A percentile compares a stretch with the other conserved stretches of the same genome.
Evolutionary conservation across 2,888 invertebrate species (phyloP).

Genomic region (Lithophane leautieri): DNA sequence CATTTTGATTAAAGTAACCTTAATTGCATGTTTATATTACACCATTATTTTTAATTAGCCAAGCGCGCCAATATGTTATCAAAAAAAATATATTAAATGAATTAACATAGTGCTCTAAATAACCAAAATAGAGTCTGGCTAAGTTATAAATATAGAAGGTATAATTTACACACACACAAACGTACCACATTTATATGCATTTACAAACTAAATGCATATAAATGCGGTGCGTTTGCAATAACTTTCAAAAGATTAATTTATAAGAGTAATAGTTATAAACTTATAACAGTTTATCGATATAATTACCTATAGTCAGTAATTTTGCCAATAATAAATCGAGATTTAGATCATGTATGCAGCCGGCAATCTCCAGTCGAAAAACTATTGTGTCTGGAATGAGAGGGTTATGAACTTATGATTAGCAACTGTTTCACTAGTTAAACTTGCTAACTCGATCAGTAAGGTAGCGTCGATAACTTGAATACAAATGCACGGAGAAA

Average conservation of each 20-base stretch:
- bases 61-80: neutral
- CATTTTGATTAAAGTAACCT: neutral
- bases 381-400: neutral
- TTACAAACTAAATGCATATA: neutral
- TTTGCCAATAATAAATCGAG: neutral
- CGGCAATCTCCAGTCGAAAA: neutral
- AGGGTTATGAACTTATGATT: too few species aligned
- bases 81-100: slow-evolving; percentile 12
- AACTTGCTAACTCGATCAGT: neutral
- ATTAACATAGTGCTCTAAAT: slow-evolving; percentile 37
- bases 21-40: slow-evolving; percentile 30
- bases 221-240: neutral
- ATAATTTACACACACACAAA: too few species aligned
- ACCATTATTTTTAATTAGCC: slow-evolving; percentile 22
- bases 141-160: neutral
- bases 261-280: neutral
- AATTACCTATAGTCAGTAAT: neutral
- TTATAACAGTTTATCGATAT: neutral
- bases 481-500: too few species aligned
- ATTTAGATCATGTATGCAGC: neutral
- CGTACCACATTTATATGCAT: too few species aligned
- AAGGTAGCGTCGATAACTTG: neutral
- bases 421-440: neutral
- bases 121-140: too few species aligned
- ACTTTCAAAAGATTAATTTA: neutral